phyloP scores from a whole-genome alignment of 2,113 vertebrate genomes.

The Pseudolaguvia tuberculata region DNA sequence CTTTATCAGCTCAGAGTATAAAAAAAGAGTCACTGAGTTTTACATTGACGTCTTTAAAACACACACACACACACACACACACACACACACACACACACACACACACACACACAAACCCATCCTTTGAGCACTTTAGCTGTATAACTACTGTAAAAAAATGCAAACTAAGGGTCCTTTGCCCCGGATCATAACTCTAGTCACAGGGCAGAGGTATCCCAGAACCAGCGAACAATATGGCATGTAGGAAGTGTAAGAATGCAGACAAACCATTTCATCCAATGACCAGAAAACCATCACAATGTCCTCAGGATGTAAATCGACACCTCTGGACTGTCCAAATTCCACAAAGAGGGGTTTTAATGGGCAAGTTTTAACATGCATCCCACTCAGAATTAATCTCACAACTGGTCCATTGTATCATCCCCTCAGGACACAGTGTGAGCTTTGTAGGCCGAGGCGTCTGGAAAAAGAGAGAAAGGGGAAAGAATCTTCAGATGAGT shows the following conservation, averaged over 20 bases:
- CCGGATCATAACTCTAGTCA: constrained; percentile 32
- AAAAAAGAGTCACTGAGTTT: too few species aligned
- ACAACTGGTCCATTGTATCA: constrained; percentile 74
- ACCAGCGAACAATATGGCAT: constrained; percentile 66
- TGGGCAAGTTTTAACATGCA: constrained; percentile 66
- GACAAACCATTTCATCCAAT: constrained; percentile 65
- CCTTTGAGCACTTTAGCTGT: not conserved
- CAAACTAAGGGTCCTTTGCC: constrained; percentile 20
- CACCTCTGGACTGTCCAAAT: constrained; percentile 70
- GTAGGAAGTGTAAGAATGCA: constrained; percentile 73
- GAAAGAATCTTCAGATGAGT: constrained; percentile 74
- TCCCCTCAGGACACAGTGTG: constrained; percentile 63
- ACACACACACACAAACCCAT: not conserved
- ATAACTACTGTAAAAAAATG: not conserved
- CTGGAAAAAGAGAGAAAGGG: constrained; percentile 64
- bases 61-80: constrained; percentile 9
- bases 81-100: constrained; percentile 10
- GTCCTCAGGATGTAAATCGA: constrained; percentile 69
- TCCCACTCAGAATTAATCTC: constrained; percentile 73
- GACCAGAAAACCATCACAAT: constrained; percentile 64
- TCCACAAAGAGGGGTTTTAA: constrained; percentile 71
- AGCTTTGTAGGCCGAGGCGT: constrained; percentile 72
- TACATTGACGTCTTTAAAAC: too few species aligned
- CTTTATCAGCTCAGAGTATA: too few species aligned
- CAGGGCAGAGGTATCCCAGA: constrained; percentile 59